Evolutionary conservation across 2,797 vertebrate genomes (phyloP), one percentile per base, ranked within the genome.

Genomic region (Cuculus canorus): DNA sequence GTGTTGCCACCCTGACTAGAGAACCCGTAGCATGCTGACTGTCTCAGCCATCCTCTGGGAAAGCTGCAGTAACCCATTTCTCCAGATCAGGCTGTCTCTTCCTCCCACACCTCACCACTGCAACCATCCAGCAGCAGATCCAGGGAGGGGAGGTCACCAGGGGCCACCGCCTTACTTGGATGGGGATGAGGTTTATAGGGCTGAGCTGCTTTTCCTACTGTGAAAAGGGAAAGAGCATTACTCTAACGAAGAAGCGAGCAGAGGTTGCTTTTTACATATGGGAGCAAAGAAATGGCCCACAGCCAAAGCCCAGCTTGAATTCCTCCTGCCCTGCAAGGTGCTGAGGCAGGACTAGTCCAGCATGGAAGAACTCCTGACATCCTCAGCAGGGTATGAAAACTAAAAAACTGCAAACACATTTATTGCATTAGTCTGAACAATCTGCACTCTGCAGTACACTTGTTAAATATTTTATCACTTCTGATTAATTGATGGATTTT

Each of bases 401-500:
- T 4, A 5, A 39, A 48, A 75, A 73, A 17, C 18, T 37, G 35
- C 16, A 10, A 88, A 53, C 35, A 11, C 6, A 0, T 50, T 64
- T 32, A 60, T 0, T 37, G 80, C 66, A 30, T 22, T 19, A 45
- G 7, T 16, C 60, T 45, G 56, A 64, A 33, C 0, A 1, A 53
- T 9, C 68, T 41, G 65, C 5, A 1, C n/a, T 48, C 71, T 2
- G 4, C 56, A 48, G 43, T 5, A 41, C 25, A 2, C 52, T 8
- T 8, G 25, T 15, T 95, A 68, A 93, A 90, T 93, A 88, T 88
- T 94, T 91, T n/a, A 95, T 37, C 13, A 0, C 85, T 83, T 68
- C 91, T 96, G 86, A 94, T 80, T 93, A 96, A 94, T 89, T 89
- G 53, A 94, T 64, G 84, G 66, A 77, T 66, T 91, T 79, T 93